Conservation (phyloP, 2,888 invertebrate genomes). For the Tigriopus californicus region DNA sequence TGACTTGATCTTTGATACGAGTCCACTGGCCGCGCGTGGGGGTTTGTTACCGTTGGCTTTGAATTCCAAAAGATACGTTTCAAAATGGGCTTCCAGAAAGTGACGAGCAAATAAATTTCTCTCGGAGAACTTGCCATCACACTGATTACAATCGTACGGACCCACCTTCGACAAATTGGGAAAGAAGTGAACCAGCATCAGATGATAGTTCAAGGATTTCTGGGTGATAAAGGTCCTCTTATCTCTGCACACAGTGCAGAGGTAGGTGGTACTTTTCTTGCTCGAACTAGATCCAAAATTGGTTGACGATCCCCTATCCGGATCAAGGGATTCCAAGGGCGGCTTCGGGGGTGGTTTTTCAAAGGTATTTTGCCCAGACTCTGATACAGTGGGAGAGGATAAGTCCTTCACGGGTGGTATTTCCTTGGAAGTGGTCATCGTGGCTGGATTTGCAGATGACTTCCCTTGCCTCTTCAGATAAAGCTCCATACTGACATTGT, state of each 20-base stretch:
- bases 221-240: conserved; percentile 4
- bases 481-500: conserved; percentile 5
- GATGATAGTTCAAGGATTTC: conserved; percentile 9
- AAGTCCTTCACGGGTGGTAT: not conserved
- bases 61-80: not conserved
- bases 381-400: not conserved
- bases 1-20: not conserved
- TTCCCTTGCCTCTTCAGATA: not conserved
- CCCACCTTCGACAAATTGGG: not conserved
- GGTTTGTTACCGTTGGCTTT: not conserved
- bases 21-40: not conserved
- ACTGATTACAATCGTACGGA: not conserved
- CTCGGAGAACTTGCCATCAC: not conserved
- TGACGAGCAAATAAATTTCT: conserved; percentile 3
- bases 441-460: not conserved
- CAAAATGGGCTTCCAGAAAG: conserved; percentile 9
- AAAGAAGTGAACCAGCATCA: conserved; percentile 7
- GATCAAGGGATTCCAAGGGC: not conserved
- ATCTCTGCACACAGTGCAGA: conserved; percentile 2
- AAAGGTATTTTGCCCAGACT: not conserved
- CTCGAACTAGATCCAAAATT: not conserved
- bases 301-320: not conserved
- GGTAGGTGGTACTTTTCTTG: not conserved
- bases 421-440: not conserved
- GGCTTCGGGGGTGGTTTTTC: too few relatives aligned